Evolutionary conservation across 2,888 invertebrate genomes (phyloP).

Genomic region (Agapetus fuscipes): DNA sequence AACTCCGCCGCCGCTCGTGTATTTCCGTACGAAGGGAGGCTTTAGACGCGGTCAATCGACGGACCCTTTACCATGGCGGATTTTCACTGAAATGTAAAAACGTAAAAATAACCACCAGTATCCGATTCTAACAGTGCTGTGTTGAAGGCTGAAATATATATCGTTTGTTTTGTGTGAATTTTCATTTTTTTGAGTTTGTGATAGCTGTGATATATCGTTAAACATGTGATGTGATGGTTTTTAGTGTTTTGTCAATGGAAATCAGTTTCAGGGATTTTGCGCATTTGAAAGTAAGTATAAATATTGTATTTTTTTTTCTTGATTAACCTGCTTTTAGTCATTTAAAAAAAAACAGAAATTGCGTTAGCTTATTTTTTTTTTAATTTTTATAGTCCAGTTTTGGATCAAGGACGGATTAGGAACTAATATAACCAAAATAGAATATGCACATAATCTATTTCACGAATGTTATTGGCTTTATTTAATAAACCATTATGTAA

Average conservation of each 20-base stretch:
- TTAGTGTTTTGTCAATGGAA: constrained; percentile 19
- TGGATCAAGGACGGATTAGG: no score
- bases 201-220: constrained; percentile 2
- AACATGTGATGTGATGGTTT: not conserved
- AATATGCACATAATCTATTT: no score
- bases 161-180: constrained; percentile 1
- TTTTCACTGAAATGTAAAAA: constrained; percentile 10
- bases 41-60: constrained; percentile 20
- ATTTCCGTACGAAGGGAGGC: constrained; percentile 8
- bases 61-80: constrained; percentile 6
- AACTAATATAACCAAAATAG: no score
- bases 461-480: no score
- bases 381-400: no score
- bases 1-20: constrained; percentile 4
- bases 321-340: no score
- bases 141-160: constrained; percentile 4
- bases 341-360: no score
- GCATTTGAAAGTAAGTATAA: constrained; percentile 12
- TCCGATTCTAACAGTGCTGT: no score
- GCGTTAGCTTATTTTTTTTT: no score
- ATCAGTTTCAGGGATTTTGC: constrained; percentile 9
- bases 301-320: not conserved
- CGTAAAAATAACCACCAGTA: no score
- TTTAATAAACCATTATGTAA: no score
- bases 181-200: constrained; percentile 4